These are phyloP conservation scores for Aplochiton taeniatus DNA, from an alignment of 2,797 vertebrate genomes.

Conservation along the genomic window DNA sequence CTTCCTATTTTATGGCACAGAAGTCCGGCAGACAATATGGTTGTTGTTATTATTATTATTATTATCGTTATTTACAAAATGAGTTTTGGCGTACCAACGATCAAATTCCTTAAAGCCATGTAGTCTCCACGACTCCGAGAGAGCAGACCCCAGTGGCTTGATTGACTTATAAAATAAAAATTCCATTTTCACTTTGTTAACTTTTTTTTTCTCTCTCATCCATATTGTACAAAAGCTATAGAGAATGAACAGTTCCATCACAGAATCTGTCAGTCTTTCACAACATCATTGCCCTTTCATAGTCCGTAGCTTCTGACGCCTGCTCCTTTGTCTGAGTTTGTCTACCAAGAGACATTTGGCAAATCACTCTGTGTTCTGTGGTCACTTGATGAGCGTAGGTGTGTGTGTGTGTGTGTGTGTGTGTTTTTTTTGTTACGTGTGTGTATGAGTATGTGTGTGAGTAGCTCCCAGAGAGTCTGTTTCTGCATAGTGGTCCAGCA, in stretches of 20 bases:
- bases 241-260: conserved; percentile 92
- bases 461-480: conserved; percentile 76
- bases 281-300: conserved; percentile 74
- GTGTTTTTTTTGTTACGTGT: conserved; percentile 4
- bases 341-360: conserved; percentile 84
- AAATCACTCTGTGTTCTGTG: conserved; percentile 73
- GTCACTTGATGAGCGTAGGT: conserved; percentile 58
- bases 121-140: conserved; percentile 88
- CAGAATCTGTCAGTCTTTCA: conserved; percentile 75
- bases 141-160: conserved; percentile 88
- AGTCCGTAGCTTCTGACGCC: conserved; percentile 72
- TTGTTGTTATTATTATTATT: conserved; percentile 84
- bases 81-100: conserved; percentile 84
- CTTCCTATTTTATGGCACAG: conserved; percentile 96
- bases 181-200: conserved; percentile 84
- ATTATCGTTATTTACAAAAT: conserved; percentile 94
- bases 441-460: conserved; percentile 45
- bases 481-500: conserved; percentile 98
- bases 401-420: conserved; percentile 1
- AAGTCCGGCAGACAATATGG: conserved; percentile 86
- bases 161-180: conserved; percentile 99
- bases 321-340: conserved; percentile 69
- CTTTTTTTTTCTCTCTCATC: conserved; percentile 71
- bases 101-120: conserved; percentile 97
- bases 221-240: conserved; percentile 99